A percentile compares a stretch with the other conserved stretches of the same genome.
These are phyloP conservation scores for Danio kyathit DNA, from an alignment of 2,797 vertebrate species.

Conservation along the genomic window DNA sequence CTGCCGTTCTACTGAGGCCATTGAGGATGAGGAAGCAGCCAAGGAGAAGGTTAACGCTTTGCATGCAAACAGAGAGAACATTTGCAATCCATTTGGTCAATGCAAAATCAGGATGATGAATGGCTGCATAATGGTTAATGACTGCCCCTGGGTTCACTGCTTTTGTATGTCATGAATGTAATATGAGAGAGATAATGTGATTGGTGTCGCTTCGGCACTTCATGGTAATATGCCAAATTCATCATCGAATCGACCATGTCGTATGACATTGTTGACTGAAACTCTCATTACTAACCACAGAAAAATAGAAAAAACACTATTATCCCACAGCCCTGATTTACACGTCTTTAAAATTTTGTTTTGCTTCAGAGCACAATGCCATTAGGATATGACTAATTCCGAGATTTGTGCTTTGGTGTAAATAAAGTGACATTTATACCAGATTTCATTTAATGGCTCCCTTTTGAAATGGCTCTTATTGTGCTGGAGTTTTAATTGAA, in stretches of 20 bases:
- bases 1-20: conserved; percentile 29
- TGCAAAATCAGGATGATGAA: conserved; percentile 42
- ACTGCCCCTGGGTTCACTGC: conserved; percentile 44
- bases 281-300: conserved; percentile 23
- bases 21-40: conserved; percentile 22
- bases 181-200: conserved; percentile 53
- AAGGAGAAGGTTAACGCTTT: conserved; percentile 42
- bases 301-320: conserved; percentile 10
- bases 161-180: conserved; percentile 53
- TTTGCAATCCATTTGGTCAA: conserved; percentile 39
- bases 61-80: conserved; percentile 12
- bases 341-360: conserved; percentile 31
- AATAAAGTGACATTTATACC: conserved; percentile 42
- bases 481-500: conserved; percentile 48
- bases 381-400: conserved; percentile 34
- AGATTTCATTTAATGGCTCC: conserved; percentile 33
- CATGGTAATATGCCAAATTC: conserved; percentile 21
- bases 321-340: conserved; percentile 45
- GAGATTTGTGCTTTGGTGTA: conserved; percentile 18
- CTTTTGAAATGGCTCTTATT: conserved; percentile 35
- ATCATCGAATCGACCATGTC: conserved; percentile 40
- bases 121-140: conserved; percentile 48
- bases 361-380: conserved; percentile 25
- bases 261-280: conserved; percentile 17
- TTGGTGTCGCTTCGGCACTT: conserved; percentile 37